Conservation (phyloP, 2,797 vertebrate species). For the Epinephelus coioides region DNA sequence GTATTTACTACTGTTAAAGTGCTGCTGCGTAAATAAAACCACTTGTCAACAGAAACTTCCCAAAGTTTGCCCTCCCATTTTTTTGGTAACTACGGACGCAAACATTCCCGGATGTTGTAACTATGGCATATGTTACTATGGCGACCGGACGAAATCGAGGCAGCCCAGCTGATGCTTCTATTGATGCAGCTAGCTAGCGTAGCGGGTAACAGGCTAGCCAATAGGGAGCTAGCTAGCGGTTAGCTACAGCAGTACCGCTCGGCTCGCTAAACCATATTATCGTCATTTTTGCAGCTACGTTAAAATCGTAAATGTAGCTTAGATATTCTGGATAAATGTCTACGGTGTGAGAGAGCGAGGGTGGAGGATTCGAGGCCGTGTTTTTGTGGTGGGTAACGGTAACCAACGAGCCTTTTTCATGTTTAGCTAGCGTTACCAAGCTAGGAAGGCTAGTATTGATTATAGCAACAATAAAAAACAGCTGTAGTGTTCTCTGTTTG, state of each 20-base stretch:
- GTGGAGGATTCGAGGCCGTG: conserved; percentile 65
- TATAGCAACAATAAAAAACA: neutral
- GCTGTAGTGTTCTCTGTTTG: neutral
- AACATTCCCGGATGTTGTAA: conserved; percentile 73
- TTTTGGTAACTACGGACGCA: conserved; percentile 72
- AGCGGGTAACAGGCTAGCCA: conserved; percentile 50
- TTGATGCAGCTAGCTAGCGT: conserved; percentile 56
- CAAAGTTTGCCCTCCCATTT: neutral
- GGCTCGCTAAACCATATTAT: conserved; percentile 9
- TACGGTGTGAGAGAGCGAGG: conserved; percentile 44
- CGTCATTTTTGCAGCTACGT: neutral
- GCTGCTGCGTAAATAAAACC: neutral
- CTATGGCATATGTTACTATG: conserved; percentile 72
- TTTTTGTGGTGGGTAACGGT: conserved; percentile 68
- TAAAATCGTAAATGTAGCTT: conserved; percentile 5
- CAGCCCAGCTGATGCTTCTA: conserved; percentile 60
- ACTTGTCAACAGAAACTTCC: neutral
- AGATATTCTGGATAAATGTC: conserved; percentile 48
- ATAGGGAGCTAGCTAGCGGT: conserved; percentile 52
- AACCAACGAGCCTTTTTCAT: conserved; percentile 14
- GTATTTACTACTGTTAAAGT: neutral
- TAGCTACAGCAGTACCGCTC: conserved; percentile 42
- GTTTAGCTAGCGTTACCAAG: conserved; percentile 49
- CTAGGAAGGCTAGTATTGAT: conserved; percentile 47
- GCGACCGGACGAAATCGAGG: conserved; percentile 51